phyloP scores from a whole-genome alignment of 2,797 vertebrate genomes.

The Alfaro cultratus region DNA sequence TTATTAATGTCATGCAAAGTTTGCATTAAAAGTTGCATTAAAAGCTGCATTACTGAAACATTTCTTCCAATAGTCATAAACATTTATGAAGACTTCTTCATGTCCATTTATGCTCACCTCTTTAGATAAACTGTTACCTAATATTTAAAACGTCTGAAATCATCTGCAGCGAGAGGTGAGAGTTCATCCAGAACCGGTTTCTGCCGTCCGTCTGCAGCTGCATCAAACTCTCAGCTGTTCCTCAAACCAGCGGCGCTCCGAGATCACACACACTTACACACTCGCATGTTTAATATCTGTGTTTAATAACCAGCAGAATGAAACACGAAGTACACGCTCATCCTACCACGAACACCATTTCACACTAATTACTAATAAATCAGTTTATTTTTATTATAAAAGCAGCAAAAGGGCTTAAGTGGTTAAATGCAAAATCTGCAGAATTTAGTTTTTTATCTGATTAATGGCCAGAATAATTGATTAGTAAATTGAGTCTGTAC shows the following conservation, averaged over 20 bases:
- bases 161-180: too few species aligned
- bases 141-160: too few species aligned
- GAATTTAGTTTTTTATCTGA: background rate
- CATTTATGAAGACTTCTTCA: background rate
- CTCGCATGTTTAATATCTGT: background rate
- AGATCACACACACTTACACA: background rate
- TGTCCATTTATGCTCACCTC: background rate
- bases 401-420: background rate
- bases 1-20: too few species aligned
- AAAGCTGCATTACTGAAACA: background rate
- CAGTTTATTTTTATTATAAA: background rate
- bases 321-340: background rate
- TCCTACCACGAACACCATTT: background rate
- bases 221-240: slow-evolving; percentile 30
- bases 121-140: too few species aligned
- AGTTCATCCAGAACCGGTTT: background rate
- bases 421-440: background rate
- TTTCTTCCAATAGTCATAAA: background rate
- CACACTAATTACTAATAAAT: background rate
- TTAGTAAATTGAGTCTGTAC: background rate
- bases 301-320: background rate
- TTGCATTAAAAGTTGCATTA: too few species aligned
- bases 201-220: slow-evolving; percentile 9
- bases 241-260: slow-evolving; percentile 8
- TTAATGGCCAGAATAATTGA: too few species aligned